These are phyloP conservation scores for Gobio gobio DNA, from an alignment of 2,113 vertebrate genomes.

Conservation along the genomic window DNA sequence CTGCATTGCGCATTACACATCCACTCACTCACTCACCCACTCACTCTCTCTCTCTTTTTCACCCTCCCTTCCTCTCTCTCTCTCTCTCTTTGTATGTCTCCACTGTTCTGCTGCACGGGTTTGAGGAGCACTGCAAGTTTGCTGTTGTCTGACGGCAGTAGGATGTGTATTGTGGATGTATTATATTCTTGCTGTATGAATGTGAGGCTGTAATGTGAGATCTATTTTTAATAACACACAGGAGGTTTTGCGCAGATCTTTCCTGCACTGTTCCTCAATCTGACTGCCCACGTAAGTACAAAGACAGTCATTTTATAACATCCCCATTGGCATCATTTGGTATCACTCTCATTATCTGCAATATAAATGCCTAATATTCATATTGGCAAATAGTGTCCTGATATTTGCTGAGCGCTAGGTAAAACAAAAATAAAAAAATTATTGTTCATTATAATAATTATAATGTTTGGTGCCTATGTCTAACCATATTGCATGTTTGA, in stretches of 20 bases:
- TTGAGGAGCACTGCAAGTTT: constrained; percentile 31
- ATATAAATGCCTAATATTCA: not conserved
- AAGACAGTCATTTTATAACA: constrained; percentile 10
- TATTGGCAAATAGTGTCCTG: not conserved
- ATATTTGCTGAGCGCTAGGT: not conserved
- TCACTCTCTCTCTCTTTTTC: constrained; percentile 9
- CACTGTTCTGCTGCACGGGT: constrained; percentile 3
- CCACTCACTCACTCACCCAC: constrained; percentile 23
- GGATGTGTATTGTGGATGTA: constrained; percentile 8
- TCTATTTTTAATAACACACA: not conserved
- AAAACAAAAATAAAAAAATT: not conserved
- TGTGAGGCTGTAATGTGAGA: constrained; percentile 36
- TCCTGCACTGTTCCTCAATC: not conserved
- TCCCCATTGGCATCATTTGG: not conserved
- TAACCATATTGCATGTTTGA: not conserved
- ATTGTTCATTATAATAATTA: no score
- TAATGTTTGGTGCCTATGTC: not conserved
- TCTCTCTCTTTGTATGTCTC: constrained; percentile 1
- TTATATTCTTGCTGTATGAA: constrained; percentile 15
- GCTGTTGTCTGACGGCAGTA: not conserved
- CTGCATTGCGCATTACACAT: constrained; percentile 48
- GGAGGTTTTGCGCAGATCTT: constrained; percentile 9
- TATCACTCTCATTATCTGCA: not conserved
- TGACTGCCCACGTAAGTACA: constrained; percentile 44
- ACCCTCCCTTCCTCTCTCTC: not conserved